phyloP scores from a whole-genome alignment of 2,888 invertebrate species.

The Drosophila sordidula region DNA sequence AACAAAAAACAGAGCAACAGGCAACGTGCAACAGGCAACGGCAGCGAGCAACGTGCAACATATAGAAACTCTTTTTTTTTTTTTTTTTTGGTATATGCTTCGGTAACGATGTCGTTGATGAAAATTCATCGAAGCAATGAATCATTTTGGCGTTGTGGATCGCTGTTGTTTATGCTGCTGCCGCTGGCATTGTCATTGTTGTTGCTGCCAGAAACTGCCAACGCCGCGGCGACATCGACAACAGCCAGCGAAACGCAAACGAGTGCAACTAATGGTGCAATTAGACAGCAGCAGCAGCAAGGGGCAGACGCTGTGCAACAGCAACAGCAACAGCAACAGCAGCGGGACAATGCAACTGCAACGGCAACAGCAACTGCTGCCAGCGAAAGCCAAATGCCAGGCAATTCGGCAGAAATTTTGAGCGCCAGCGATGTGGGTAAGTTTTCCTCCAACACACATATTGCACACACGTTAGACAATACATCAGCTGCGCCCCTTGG shows the following conservation, averaged over 20 bases:
- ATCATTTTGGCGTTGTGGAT: slow-evolving; percentile 78
- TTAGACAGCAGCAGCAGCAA: slow-evolving; percentile 66
- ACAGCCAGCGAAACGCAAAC: slow-evolving; percentile 68
- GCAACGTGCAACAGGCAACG: slow-evolving; percentile 36
- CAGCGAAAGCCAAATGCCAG: slow-evolving; percentile 67
- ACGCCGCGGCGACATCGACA: slow-evolving; percentile 34
- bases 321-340: slow-evolving; percentile 47
- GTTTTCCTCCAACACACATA: slow-evolving; percentile 43
- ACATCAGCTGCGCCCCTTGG: slow-evolving; percentile 48
- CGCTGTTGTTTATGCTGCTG: slow-evolving; percentile 60
- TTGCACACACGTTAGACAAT: slow-evolving; percentile 24
- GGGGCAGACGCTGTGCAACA: slow-evolving; percentile 18
- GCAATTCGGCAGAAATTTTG: slow-evolving; percentile 72
- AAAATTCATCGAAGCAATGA: slow-evolving; percentile 82
- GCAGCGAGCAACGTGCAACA: slow-evolving; percentile 22
- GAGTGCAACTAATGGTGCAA: slow-evolving; percentile 81
- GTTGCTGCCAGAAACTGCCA: slow-evolving; percentile 26
- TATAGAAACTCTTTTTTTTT: slow-evolving; percentile 16
- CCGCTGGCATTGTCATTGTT: slow-evolving; percentile 62
- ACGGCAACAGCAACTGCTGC: slow-evolving; percentile 23
- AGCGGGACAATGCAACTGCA: slow-evolving; percentile 23
- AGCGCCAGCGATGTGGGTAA: slow-evolving; percentile 75
- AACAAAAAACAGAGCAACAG: slow-evolving; percentile 31
- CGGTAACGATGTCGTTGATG: slow-evolving; percentile 81
- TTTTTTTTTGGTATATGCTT: slow-evolving; percentile 73